Evolutionary conservation across 1,140 invertebrate genomes (phyloP).

Genomic region (Danaus melanippus): DNA sequence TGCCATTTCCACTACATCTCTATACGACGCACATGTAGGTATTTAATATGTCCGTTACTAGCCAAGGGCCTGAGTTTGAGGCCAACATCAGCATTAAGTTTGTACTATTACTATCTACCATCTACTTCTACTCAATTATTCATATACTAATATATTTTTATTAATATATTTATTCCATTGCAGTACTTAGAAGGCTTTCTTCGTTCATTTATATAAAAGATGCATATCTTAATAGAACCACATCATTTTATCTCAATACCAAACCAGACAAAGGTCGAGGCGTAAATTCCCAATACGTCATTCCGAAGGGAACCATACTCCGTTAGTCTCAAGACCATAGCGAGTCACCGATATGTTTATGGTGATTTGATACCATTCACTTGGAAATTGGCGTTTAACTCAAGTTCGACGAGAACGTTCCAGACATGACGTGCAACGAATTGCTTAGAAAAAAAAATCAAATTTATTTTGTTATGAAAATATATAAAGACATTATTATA

Average conservation of each 20-base stretch:
- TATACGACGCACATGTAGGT: neutral
- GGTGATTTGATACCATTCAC: slow-evolving; percentile 67
- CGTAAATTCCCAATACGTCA: slow-evolving; percentile 49
- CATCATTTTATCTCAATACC: slow-evolving; percentile 30
- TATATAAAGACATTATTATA: too few relatives aligned
- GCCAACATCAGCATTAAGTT: slow-evolving; percentile 2
- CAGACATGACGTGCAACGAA: slow-evolving; percentile 36
- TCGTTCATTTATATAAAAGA: slow-evolving; percentile 1
- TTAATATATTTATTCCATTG: neutral
- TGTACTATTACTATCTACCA: slow-evolving; percentile 3
- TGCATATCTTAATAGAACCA: slow-evolving; percentile 13
- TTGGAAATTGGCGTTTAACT: slow-evolving; percentile 59
- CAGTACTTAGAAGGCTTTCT: slow-evolving; percentile 10
- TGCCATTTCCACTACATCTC: too few relatives aligned
- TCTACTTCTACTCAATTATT: slow-evolving; percentile 10
- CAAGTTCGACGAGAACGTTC: slow-evolving; percentile 34
- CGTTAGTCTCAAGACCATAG: slow-evolving; percentile 66
- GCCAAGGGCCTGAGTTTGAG: slow-evolving; percentile 3
- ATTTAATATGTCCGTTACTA: slow-evolving; percentile 5
- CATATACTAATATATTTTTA: slow-evolving; percentile 3
- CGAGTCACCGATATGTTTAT: slow-evolving; percentile 60
- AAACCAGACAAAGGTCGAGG: slow-evolving; percentile 45
- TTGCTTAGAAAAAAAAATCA: slow-evolving; percentile 22
- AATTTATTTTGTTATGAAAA: too few relatives aligned
- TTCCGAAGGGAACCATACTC: slow-evolving; percentile 46